A percentile compares a stretch with the other conserved stretches of the same genome.
Conservation (phyloP, 2,113 vertebrate genomes). For the Emydura subglobosa region DNA sequence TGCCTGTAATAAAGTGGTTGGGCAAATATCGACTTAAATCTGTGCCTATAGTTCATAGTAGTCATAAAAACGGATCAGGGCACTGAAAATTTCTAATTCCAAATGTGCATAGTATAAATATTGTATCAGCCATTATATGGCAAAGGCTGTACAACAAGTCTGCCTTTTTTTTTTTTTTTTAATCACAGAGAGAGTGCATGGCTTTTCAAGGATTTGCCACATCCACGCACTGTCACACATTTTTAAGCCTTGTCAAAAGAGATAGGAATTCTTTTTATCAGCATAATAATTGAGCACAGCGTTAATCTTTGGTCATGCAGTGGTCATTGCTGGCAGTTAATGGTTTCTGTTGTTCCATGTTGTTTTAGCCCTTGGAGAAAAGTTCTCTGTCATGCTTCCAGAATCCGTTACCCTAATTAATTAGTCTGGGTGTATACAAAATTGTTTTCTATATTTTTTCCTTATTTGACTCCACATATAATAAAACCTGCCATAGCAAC, state of each 20-base stretch:
- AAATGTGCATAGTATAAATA: background rate
- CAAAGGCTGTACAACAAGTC: background rate
- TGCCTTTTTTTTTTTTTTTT: background rate
- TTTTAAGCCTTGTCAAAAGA: background rate
- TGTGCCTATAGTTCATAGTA: background rate
- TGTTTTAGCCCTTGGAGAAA: background rate
- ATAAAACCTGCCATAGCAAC: background rate
- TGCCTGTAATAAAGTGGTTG: background rate
- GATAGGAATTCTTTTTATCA: background rate
- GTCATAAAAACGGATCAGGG: background rate
- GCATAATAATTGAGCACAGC: background rate
- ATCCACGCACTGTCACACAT: background rate
- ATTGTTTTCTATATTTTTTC: background rate
- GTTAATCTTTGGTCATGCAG: background rate
- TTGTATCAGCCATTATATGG: background rate
- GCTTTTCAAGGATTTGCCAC: background rate
- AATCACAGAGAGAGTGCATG: background rate
- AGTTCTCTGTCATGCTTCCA: background rate
- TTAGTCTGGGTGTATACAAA: background rate
- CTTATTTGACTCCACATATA: background rate
- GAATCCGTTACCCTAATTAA: background rate
- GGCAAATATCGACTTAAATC: background rate
- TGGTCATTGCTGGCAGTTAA: background rate
- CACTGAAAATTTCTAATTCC: background rate
- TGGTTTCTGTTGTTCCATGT: background rate